Base-by-base conservation (phyloP, 2,113 vertebrate species). In the Leptobrachium ailaonicum region DNA sequence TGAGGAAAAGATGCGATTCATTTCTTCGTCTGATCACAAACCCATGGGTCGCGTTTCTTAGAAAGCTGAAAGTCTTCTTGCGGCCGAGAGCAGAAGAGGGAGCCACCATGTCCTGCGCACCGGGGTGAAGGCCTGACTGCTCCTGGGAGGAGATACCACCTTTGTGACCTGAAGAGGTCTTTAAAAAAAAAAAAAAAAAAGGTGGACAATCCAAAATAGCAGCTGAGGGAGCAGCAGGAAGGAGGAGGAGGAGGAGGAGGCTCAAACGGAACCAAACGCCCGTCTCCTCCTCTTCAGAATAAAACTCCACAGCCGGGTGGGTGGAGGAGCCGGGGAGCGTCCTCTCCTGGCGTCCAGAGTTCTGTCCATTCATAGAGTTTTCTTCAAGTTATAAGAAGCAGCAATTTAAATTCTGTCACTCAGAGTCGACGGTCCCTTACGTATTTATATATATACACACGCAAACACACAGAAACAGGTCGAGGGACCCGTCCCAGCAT, bases 341-440 rank as follows among this genome's bases (percentile, higher is more conserved):
- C 50, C 13, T 66, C 14, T 74, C 20, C 54, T 58, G 67, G 41
- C 60, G 67, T 86, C 87, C 87, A 89, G 86, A 89, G 87, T 87
- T 82, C 84, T 85, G 87, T 89, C 86, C 84, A 88, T 80, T 89
- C 83, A 85, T 84, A 84, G 88, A 87, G 79, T 87, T 84, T 77
- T 4, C 89, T 90, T 88, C 88, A 87, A 87, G 87, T 87, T 73
- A 85, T 0, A 85, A 90, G 89, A 88, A 83, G 92, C 86, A 88
- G 94, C 94, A 95, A 32, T 94, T 94, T 89, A 87, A 88, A 95
- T 93, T 92, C 43, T 20, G 47, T 41, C 56, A 56, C 50, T 12
- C 94, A 93, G 91, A 91, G 91, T 85, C 87, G 90, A 86, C 83
- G 87, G 90, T 90, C 92, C 88, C 83, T 85, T 97, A 94, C 20